A percentile compares a stretch with the other conserved stretches of the same genome.
phyloP scores from a whole-genome alignment of 2,888 invertebrate species.

The Pyrrhosoma nymphula region DNA sequence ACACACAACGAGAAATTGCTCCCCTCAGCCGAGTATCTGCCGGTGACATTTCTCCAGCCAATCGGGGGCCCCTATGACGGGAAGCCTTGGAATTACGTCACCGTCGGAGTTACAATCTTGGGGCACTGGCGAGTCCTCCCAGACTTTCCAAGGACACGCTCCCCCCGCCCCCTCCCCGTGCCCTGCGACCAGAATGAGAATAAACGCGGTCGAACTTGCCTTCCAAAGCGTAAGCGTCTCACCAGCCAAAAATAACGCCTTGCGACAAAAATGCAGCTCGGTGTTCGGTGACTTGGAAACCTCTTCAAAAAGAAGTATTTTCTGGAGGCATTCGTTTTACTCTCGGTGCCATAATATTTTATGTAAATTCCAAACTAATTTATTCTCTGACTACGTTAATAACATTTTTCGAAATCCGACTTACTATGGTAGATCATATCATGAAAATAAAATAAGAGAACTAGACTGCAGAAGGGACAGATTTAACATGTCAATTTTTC shows the following conservation, averaged over 20 bases:
- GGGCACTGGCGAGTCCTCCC: conserved; percentile 32
- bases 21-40: not conserved
- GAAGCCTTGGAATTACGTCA: conserved; percentile 55
- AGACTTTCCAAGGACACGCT: conserved; percentile 46
- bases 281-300: too few relatives aligned
- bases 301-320: too few relatives aligned
- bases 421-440: too few relatives aligned
- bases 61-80: not conserved
- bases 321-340: too few relatives aligned
- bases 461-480: too few relatives aligned
- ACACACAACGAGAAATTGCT: not conserved
- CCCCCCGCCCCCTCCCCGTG: too few relatives aligned
- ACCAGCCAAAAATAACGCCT: not conserved
- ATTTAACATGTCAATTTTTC: too few relatives aligned
- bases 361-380: too few relatives aligned
- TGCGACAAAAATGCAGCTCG: not conserved
- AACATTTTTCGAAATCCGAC: too few relatives aligned
- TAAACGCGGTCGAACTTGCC: not conserved
- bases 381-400: too few relatives aligned
- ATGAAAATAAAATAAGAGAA: too few relatives aligned
- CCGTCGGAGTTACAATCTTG: conserved; percentile 50
- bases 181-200: conserved; percentile 25
- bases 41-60: conserved; percentile 38
- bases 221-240: not conserved
- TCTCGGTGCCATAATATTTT: too few relatives aligned